These are phyloP conservation scores for Porites lobata DNA, from an alignment of 92 coral and sea anemone genomes.

Conservation along the genomic window DNA sequence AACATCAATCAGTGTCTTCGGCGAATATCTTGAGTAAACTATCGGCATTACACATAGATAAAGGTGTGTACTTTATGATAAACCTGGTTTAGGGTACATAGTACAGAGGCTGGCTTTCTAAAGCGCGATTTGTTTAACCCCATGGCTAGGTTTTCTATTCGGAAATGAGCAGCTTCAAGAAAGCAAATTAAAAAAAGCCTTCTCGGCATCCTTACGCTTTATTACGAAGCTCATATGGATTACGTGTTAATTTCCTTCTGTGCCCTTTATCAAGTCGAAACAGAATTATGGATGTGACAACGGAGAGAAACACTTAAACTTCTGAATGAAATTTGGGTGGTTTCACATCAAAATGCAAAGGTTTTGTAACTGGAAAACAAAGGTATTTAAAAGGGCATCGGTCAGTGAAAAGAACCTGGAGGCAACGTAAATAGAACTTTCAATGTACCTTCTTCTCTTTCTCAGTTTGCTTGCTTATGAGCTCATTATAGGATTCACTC, in stretches of 20 bases:
- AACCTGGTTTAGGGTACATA: constrained; percentile 35
- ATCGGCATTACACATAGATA: constrained; percentile 63
- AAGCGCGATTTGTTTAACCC: constrained; percentile 56
- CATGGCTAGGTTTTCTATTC: constrained; percentile 41
- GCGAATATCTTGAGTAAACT: constrained; percentile 81
- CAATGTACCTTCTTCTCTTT: not conserved
- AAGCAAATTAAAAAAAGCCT: constrained; percentile 19
- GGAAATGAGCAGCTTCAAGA: constrained; percentile 38
- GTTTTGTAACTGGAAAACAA: not conserved
- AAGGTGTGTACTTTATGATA: constrained; percentile 78
- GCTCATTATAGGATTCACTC: constrained; percentile 26
- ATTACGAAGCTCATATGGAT: constrained; percentile 25
- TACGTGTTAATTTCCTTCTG: constrained; percentile 36
- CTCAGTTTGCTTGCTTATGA: constrained; percentile 20
- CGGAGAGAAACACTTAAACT: not conserved
- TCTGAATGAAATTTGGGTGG: not conserved
- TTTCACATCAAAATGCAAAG: not conserved
- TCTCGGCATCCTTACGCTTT: constrained; percentile 17
- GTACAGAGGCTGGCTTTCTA: not conserved
- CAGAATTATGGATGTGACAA: not conserved
- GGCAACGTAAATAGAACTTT: not conserved
- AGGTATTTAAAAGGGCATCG: not conserved
- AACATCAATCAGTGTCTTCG: constrained; percentile 87
- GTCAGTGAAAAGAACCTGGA: not conserved
- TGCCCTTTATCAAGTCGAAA: not conserved